Base-by-base conservation (phyloP, 1,140 invertebrate genomes). In the Conopomorpha cramerella region DNA sequence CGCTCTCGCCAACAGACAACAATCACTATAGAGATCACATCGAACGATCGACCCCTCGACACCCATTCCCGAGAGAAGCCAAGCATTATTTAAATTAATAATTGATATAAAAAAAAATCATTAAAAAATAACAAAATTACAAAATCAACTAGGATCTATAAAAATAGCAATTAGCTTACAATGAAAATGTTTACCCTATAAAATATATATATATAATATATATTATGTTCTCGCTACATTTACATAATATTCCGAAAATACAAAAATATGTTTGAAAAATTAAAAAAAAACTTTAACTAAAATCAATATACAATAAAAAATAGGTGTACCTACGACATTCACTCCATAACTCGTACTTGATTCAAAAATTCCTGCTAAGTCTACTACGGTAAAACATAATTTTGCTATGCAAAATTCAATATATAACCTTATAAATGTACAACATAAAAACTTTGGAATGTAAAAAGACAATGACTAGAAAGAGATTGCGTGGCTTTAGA, bases 191-290 rank as follows among this genome's bases (percentile, higher is more conserved):
- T 70, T 55, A 66, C 60, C 59, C 55, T 68, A 72, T 70, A 74
- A 74, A 70, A 67, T n/a, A 74, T 68, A 71, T 71, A 62, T 62
- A 67, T 68, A 72, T n/a, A n/a, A n/a, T n/a, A n/a, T n/a, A n/a
- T n/a, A n/a, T n/a, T n/a, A n/a, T n/a, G n/a, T n/a, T n/a, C n/a
- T n/a, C n/a, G n/a, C n/a, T n/a, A n/a, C n/a, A n/a, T n/a, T n/a
- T n/a, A n/a, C n/a, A n/a, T n/a, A n/a, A n/a, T n/a, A n/a, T n/a
- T n/a, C n/a, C n/a, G n/a, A n/a, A n/a, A n/a, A n/a, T n/a, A 66
- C 50, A 66, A 70, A 60, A 59, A 67, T 66, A 68, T 58, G n/a
- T n/a, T n/a, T n/a, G n/a, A 64, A 58, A 34, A 53, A 51, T 48
- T 46, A 50, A 68, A 59, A 35, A 43, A 49, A 27, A 65, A 68